Base-by-base conservation (phyloP, 2,113 vertebrate genomes). In the Rattus rattus region DNA sequence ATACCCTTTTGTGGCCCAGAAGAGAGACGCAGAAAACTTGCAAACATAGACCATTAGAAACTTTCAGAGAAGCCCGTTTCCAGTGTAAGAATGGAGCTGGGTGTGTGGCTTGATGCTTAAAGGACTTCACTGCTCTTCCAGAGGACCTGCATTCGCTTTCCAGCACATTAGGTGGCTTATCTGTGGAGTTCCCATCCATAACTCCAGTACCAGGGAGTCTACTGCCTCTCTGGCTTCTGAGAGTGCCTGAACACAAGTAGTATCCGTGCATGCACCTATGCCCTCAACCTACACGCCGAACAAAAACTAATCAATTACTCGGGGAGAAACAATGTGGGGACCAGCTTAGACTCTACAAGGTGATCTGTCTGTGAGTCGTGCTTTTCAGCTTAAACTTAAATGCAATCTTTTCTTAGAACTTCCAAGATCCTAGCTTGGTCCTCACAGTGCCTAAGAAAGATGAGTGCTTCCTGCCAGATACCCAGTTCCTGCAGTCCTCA, bases 341-440 rank as follows among this genome's bases (percentile, higher is more conserved):
- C 13, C 10, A 91, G 65, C 59, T 96, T 77, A 81, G 43, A 47
- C 47, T 92, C 85, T 91, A 28, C 88, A 92, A 83, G 36, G 19
- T 89, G 54, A 86, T 94, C 30, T 94, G 14, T 61, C 22, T 59
- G 10, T 47, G 56, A 54, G 86, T 95, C 13, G 16, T 65, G 47
- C 61, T 81, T 79, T 92, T 96, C 75, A 91, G 90, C 39, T 80
- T 86, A 92, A 77, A 65, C 59, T 85, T 97, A 49, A 94, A 16
- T 61, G 80, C 9, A 67, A 0, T 26, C 43, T 94, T 94, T 92
- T 72, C 83, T 92, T 96, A 94, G 33, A 96, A 80, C 47, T 84
- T 96, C 80, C 88, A 20, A 70, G 65, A 91, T 80, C n/a, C 56
- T 94, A 72, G 19, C 10, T 85, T 73, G 39, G 16, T 95, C 49